Conservation (phyloP, 2,888 invertebrate genomes). For the Synanthedon tipuliformis region DNA sequence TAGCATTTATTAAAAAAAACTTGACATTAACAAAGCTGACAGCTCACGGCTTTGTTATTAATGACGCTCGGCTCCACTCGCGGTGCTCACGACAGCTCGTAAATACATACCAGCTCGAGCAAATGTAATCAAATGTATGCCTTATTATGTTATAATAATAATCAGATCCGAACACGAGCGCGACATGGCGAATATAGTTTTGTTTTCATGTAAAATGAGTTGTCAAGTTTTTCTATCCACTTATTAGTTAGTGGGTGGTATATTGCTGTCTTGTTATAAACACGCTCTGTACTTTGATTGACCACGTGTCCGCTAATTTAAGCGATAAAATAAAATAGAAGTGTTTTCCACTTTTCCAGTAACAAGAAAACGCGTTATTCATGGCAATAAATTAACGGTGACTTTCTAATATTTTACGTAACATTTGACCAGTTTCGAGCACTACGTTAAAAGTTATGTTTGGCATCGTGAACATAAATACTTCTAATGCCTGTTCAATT, state of each 20-base stretch:
- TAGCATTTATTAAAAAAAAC: conserved; percentile 66
- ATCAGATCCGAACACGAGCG: neutral
- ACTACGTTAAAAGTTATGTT: neutral
- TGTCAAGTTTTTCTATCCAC: conserved; percentile 34
- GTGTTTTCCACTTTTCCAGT: conserved; percentile 35
- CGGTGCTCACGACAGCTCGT: conserved; percentile 4
- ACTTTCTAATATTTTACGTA: neutral
- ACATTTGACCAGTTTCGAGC: neutral
- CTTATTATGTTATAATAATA: neutral
- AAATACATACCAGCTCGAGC: neutral
- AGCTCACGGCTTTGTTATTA: conserved; percentile 67
- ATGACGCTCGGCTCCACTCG: conserved; percentile 39
- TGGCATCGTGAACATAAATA: neutral
- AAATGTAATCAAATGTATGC: conserved; percentile 3
- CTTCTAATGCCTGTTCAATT: conserved; percentile 1
- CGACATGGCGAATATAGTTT: conserved; percentile 21
- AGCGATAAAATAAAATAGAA: conserved; percentile 35
- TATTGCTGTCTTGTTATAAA: conserved; percentile 42
- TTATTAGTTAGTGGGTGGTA: conserved; percentile 33
- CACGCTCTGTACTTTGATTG: conserved; percentile 45
- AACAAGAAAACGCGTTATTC: conserved; percentile 28
- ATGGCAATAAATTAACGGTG: neutral
- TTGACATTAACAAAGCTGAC: conserved; percentile 64
- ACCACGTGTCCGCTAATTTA: conserved; percentile 47
- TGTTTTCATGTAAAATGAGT: conserved; percentile 50